Base-by-base conservation (phyloP, 2,888 invertebrate species). In the Drosophila nr. fundita region DNA sequence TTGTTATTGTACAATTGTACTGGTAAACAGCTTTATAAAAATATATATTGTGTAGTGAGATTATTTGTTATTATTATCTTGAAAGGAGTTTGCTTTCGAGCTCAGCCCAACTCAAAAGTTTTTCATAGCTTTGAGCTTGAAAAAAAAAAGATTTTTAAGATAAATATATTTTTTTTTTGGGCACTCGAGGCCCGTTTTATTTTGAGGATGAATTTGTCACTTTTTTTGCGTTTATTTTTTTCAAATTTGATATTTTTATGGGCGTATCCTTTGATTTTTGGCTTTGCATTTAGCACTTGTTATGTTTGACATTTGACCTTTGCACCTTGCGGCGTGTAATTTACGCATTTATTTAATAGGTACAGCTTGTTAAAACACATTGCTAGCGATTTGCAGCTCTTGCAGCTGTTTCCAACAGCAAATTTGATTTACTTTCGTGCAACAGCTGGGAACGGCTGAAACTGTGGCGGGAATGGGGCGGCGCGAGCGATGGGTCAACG, bases 361-460 rank as follows among this genome's bases (percentile, higher is more conserved):
- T 76, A 83, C 52, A 82, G 57, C 66, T 84, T 79, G 65, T 84
- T 84, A 71, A 86, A 84, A 77, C 83, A 83, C 83, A 83, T 83
- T 73, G 73, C 76, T 68, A 53, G 34, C 38, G 40, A 11, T 59
- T 45, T 27, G 61, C 67, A 72, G 67, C 53, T 62, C 45, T 62
- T 54, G 68, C 76, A 83, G 76, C 76, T 81, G 78, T 76, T 72
- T 78, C 36, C 61, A 52, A 30, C 34, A 45, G 52, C 59, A 50
- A 53, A 54, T 52, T 57, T 57, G 61, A 50, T 64, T 67, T 29
- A 50, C 36, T 59, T 58, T 53, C 34, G 64, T 67, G 68, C 72
- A 76, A 72, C 76, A 72, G 68, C 69, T 72, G 68, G 53, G 57
- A 64, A 45, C 38, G 21, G 30, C 34, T 50, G 45, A 15, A 8